Conservation (phyloP, 2,797 vertebrate genomes). For the Austrolebias charrua region DNA sequence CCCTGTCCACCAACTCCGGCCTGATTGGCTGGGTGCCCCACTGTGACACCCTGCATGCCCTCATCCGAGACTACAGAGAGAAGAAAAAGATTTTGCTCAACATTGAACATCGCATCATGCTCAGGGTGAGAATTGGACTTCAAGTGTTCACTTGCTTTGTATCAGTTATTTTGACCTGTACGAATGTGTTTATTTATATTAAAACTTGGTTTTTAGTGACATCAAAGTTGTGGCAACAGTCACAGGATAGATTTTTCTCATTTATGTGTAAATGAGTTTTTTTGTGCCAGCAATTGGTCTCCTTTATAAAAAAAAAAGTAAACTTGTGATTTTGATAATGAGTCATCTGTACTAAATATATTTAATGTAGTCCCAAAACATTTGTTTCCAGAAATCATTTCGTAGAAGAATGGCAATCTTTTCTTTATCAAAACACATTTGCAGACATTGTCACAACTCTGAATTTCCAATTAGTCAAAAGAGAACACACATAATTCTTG, state of each 20-base stretch:
- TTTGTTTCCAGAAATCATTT: conserved; percentile 43
- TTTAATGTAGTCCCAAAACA: conserved; percentile 38
- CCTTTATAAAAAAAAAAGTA: conserved; percentile 19
- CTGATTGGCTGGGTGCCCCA: conserved; percentile 99
- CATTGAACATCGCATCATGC: conserved; percentile 99
- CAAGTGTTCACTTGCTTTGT: not conserved
- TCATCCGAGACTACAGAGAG: conserved; percentile 97
- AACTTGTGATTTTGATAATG: conserved; percentile 18
- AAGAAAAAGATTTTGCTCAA: conserved; percentile 99
- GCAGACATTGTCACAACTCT: conserved; percentile 15
- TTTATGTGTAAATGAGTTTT: conserved; percentile 21
- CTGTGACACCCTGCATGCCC: conserved; percentile 96
- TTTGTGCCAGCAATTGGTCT: conserved; percentile 22
- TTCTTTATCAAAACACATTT: conserved; percentile 38
- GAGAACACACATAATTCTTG: conserved; percentile 5
- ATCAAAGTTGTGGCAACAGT: conserved; percentile 1
- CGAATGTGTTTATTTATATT: not conserved
- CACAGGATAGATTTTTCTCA: not conserved
- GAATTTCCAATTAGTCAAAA: conserved; percentile 23
- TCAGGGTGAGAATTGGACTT: conserved; percentile 81
- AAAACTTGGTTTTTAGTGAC: conserved; percentile 7
- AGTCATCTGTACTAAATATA: conserved; percentile 15
- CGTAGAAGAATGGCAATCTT: conserved; percentile 34
- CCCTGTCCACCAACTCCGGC: conserved; percentile 96
- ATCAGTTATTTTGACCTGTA: no score